A percentile compares a stretch with the other conserved stretches of the same genome.
These are phyloP conservation scores for Machimus rusticus DNA, from an alignment of 2,888 invertebrate species.

Conservation along the genomic window DNA sequence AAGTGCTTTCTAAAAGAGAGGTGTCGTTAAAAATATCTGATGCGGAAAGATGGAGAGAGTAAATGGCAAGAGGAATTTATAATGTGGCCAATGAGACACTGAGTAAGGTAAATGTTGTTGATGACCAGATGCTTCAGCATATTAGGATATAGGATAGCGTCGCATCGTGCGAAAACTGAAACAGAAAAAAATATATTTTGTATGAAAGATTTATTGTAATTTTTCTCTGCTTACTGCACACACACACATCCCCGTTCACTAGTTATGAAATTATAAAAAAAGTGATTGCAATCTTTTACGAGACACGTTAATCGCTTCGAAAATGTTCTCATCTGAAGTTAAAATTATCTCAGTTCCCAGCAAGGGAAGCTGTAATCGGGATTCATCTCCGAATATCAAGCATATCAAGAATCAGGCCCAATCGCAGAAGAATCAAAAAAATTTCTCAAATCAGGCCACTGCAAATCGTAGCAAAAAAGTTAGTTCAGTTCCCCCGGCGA, in stretches of 20 bases:
- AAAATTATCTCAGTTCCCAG: constrained; percentile 48
- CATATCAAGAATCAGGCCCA: constrained; percentile 14
- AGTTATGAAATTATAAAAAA: neutral
- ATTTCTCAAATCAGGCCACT: neutral
- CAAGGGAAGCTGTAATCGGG: constrained; percentile 44
- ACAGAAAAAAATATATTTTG: neutral
- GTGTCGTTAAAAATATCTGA: neutral
- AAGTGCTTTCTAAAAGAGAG: constrained; percentile 30
- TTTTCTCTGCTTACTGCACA: neutral
- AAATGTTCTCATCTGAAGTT: constrained; percentile 49
- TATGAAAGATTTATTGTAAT: neutral
- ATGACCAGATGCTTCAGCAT: neutral
- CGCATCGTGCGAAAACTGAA: neutral
- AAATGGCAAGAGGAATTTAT: neutral
- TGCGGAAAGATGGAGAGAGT: neutral
- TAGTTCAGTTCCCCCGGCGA: neutral
- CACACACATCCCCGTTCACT: neutral
- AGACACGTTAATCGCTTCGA: neutral
- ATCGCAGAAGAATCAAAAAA: constrained; percentile 18
- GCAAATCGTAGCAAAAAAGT: constrained; percentile 20
- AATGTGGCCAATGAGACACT: constrained; percentile 3
- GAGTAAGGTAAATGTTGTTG: constrained; percentile 27
- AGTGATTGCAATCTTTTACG: neutral
- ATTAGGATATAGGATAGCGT: neutral
- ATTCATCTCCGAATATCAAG: constrained; percentile 20